Evolutionary conservation across 1,140 invertebrate genomes (phyloP), one percentile per base, ranked within the genome.

Genomic region (Aporrectodea caliginosa): DNA sequence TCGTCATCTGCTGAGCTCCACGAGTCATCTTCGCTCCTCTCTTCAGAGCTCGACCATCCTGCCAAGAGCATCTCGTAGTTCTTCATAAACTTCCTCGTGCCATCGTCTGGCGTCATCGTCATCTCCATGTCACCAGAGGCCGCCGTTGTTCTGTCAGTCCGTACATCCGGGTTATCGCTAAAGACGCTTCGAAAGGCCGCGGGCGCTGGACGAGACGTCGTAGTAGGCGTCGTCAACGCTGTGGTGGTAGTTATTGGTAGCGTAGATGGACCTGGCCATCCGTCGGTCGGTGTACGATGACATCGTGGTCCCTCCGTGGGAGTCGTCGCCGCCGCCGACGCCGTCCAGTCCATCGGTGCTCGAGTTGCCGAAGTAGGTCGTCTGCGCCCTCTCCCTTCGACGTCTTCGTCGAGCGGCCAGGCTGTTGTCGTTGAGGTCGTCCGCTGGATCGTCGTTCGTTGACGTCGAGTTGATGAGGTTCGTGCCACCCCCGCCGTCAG

Each of bases 391-490:
- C 78, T 79, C 78, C 1, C 78, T 70, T 0, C 78, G 71, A 16
- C 78, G n/a, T 27, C 78, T 22, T 31, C 78, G 71, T 68, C 78
- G 35, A 33, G 78, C 78, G 1, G 78, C 78, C 32, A 79, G 73
- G 35, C 78, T 79, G 78, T 74, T 77, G 27, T 77, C 75, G n/a
- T n/a, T 31, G 22, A n/a, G 93, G 80, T 92, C 91, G 85, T 93
- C 92, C 87, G 83, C 84, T n/a, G 35, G 79, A 82, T 74, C 85
- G 84, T 30, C 78, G 85, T 43, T 93, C 43, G 81, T 80, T 69
- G 43, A 58, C 43, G 43, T 12, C 43, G 43, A 58, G 43, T 58
- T 22, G 43, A 58, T 58, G 2, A 30, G 34, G 43, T 78, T 32
- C 1, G 78, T 73, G 22, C 31, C 69, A 73, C 16, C 80, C 81